Evolutionary conservation across 2,113 vertebrate species (phyloP).

Genomic region (Platysteira castanea): DNA sequence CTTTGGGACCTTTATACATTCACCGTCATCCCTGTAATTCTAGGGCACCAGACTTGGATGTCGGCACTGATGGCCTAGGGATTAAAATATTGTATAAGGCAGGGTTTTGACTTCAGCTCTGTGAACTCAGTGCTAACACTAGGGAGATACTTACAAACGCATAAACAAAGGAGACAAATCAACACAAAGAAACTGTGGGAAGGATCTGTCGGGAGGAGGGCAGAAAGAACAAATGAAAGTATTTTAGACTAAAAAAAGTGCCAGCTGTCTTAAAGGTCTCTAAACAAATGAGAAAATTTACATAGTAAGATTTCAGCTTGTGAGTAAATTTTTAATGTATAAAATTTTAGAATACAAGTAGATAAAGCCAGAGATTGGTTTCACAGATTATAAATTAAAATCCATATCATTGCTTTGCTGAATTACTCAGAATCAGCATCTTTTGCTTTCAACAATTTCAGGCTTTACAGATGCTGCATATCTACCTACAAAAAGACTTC

Average conservation of each 20-base stretch:
- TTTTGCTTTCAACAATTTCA: neutral
- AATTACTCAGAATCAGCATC: neutral
- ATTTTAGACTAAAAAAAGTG: neutral
- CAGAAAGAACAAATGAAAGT: neutral
- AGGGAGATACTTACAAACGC: slow-evolving; percentile 12
- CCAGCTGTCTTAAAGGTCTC: neutral
- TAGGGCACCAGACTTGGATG: neutral
- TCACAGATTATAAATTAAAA: slow-evolving; percentile 16
- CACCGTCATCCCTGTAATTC: slow-evolving; percentile 14
- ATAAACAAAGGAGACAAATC: slow-evolving; percentile 41
- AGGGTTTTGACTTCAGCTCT: slow-evolving; percentile 13
- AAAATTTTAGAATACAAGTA: neutral
- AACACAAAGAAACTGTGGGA: slow-evolving; percentile 46
- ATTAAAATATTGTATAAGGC: slow-evolving; percentile 36
- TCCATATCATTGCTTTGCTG: neutral
- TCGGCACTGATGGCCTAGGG: neutral
- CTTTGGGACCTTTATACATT: neutral
- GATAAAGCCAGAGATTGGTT: slow-evolving; percentile 7
- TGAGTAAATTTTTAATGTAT: neutral
- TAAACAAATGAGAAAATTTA: neutral
- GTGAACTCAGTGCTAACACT: neutral
- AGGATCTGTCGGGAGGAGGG: neutral
- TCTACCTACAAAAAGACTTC: slow-evolving; percentile 18
- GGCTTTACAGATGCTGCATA: neutral
- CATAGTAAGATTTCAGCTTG: neutral